A percentile compares a stretch with the other conserved stretches of the same genome.
Conservation (phyloP, 2,888 invertebrate genomes). For the Ophioninae sp. region DNA sequence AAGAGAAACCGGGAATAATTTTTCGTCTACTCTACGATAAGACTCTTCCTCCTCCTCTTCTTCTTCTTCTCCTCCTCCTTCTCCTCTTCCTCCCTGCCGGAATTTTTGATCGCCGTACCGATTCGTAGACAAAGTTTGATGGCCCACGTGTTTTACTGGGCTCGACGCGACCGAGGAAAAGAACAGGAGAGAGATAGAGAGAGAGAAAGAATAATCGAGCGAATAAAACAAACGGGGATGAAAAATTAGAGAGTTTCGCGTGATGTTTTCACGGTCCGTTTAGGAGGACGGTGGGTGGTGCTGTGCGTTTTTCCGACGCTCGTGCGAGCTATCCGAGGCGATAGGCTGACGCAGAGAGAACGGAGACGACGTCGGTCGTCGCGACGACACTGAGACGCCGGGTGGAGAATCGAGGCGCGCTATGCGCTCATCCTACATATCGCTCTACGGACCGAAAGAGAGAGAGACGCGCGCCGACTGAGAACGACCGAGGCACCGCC, state of each 20-base stretch:
- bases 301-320: conserved; percentile 48
- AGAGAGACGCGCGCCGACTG: conserved; percentile 61
- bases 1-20: background rate
- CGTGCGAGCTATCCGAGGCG: conserved; percentile 42
- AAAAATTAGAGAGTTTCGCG: conserved; percentile 20
- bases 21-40: background rate
- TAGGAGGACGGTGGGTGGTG: conserved; percentile 50
- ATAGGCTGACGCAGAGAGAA: conserved; percentile 55
- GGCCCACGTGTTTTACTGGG: conserved; percentile 17
- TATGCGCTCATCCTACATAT: conserved; percentile 70
- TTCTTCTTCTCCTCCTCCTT: too few relatives aligned
- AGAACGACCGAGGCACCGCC: conserved; percentile 59
- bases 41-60: background rate
- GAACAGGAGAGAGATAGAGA: conserved; percentile 12
- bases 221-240: background rate
- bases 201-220: conserved; percentile 2
- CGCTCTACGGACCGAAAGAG: conserved; percentile 66
- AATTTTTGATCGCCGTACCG: background rate
- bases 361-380: conserved; percentile 78
- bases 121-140: background rate
- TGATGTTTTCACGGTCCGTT: conserved; percentile 63
- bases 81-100: too few relatives aligned
- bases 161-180: conserved; percentile 51
- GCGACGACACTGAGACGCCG: conserved; percentile 81
- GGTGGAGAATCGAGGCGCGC: conserved; percentile 75